phyloP scores from a whole-genome alignment of 1,140 invertebrate species.

The Bombus vancouverensis region DNA sequence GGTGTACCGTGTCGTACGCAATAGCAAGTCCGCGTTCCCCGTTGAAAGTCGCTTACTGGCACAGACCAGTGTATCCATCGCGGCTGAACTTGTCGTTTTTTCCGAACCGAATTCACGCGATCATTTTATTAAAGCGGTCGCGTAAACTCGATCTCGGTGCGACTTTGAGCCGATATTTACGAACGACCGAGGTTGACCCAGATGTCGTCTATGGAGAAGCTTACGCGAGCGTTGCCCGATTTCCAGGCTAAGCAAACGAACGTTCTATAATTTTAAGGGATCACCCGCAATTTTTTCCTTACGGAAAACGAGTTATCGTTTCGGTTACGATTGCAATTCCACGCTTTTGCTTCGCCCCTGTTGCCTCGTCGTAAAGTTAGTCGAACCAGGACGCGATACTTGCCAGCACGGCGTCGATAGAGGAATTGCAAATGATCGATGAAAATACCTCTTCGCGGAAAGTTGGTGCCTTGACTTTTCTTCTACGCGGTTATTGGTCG shows the following conservation, averaged over 20 bases:
- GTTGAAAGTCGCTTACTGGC: background rate
- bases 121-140: background rate
- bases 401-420: background rate
- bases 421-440: background rate
- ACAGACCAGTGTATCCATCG: no score
- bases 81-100: background rate
- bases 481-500: no score
- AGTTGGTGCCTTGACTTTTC: no score
- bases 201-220: background rate
- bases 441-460: background rate
- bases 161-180: background rate
- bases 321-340: no score
- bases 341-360: no score
- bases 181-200: background rate
- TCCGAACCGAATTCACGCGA: background rate
- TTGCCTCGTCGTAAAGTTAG: no score
- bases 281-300: background rate
- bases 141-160: background rate
- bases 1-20: background rate
- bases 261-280: no score
- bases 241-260: background rate
- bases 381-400: no score
- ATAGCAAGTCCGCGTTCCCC: background rate
- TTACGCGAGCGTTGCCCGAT: background rate
- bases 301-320: no score